phyloP scores from a whole-genome alignment of 2,888 invertebrate species.

The Mythimna impura region DNA sequence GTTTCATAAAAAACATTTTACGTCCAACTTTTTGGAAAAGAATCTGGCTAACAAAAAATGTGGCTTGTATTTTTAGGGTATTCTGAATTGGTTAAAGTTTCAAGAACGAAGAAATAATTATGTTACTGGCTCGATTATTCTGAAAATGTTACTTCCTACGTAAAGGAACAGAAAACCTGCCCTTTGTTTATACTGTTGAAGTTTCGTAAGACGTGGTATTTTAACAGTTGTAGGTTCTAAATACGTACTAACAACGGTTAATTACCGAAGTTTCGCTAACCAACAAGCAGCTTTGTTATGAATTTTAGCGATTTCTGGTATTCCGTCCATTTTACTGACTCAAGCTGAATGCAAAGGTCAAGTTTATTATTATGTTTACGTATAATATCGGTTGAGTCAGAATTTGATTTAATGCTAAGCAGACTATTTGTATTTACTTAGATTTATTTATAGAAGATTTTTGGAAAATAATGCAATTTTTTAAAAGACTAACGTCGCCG shows the following conservation, averaged over 20 bases:
- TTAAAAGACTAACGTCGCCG: no score
- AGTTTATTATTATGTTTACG: constrained; percentile 24
- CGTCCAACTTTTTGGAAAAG: constrained; percentile 3
- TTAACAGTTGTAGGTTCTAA: constrained; percentile 10
- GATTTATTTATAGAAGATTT: neutral
- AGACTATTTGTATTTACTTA: constrained; percentile 2
- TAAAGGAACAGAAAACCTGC: constrained; percentile 4
- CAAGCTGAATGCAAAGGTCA: constrained; percentile 31
- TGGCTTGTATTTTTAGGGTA: constrained; percentile 11
- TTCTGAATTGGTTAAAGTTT: constrained; percentile 9
- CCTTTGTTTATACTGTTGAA: neutral
- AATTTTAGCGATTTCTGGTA: constrained; percentile 35
- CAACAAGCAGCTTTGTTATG: constrained; percentile 23
- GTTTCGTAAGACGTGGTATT: constrained; percentile 18
- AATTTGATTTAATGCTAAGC: constrained; percentile 18
- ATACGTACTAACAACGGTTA: constrained; percentile 29
- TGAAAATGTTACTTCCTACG: constrained; percentile 1
- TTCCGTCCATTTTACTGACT: constrained; percentile 22
- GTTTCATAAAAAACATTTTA: neutral
- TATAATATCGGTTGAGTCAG: constrained; percentile 21
- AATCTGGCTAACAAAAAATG: constrained; percentile 6
- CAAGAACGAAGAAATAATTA: constrained; percentile 1
- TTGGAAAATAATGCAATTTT: no score
- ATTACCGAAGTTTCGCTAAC: constrained; percentile 44
- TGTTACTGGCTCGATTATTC: constrained; percentile 2